Base-by-base conservation (phyloP, 2,113 vertebrate genomes). In the Crocuta crocuta region DNA sequence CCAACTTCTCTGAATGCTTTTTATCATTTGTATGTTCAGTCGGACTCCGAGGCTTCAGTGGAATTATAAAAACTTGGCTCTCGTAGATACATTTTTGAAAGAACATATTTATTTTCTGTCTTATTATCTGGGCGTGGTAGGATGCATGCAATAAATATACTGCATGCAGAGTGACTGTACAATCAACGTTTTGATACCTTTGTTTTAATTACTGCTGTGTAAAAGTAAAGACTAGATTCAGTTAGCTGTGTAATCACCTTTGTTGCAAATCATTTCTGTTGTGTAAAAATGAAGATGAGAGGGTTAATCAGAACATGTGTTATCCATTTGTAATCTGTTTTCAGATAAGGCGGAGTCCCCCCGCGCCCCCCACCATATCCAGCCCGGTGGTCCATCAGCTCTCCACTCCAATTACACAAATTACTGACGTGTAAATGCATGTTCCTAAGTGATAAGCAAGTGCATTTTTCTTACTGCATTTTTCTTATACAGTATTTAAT, bases 51-150 rank as follows among this genome's bases (percentile, higher is more conserved):
- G 26, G 19, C 83, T 24, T 85, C 7, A 83, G 0, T 58, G 43
- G 61, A 45, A 66, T 89, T 68, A 55, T 24, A 81, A 82, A 95
- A 83, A 26, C 10, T 83, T 1, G 21, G 16, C 8, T 85, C 23
- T 85, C 90, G 33, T 76, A 79, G 65, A n/a, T 50, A 33, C 53
- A 80, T 35, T 85, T 97, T 96, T 92, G 39, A 81, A 79, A 95
- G n/a, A 87, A 70, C 4, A 70, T 50, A 71, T 68, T 61, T 53
- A 55, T 84, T 87, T 95, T 92, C 50, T 88, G 5, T 53, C 17
- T 76, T 89, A 61, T 65, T 84, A 53, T 79, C 53, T 81, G 45
- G 48, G 9, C 71, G 9, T 68, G 35, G 68, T 74, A 45, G 12
- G 83, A 84, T 92, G 43, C 70, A 71, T 48, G 33, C 1, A 45